These are phyloP conservation scores for Drosophila ogumai DNA, from an alignment of 1,140 invertebrate species.

Conservation along the genomic window DNA sequence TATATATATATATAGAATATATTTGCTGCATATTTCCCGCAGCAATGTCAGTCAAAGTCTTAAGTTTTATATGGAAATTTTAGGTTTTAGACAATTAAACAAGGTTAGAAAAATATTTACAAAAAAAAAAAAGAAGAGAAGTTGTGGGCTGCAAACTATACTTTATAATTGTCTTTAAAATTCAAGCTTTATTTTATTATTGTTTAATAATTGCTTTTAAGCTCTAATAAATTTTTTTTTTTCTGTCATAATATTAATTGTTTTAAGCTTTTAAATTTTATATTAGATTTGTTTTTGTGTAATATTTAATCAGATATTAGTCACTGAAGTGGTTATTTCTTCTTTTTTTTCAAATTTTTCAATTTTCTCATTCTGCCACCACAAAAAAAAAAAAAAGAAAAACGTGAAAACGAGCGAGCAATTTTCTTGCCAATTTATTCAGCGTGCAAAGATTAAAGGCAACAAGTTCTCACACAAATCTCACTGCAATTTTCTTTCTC, in stretches of 20 bases:
- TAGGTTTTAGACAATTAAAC: conserved; percentile 15
- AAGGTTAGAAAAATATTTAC: neutral
- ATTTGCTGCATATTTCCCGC: neutral
- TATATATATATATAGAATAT: neutral
- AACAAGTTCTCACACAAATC: conserved; percentile 37
- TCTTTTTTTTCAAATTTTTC: conserved; percentile 5
- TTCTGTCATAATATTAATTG: too few species aligned
- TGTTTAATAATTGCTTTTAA: too few species aligned
- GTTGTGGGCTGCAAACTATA: neutral
- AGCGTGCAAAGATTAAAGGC: conserved; percentile 54
- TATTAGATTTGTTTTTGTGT: neutral
- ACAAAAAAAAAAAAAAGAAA: neutral
- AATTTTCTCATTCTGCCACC: neutral
- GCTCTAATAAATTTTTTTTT: too few species aligned
- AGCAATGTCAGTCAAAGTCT: neutral
- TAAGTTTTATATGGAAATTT: neutral
- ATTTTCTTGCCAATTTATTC: conserved; percentile 43
- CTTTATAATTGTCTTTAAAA: neutral
- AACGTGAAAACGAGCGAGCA: neutral
- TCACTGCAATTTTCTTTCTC: conserved; percentile 3
- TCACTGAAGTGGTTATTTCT: conserved; percentile 34
- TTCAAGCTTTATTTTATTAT: too few species aligned
- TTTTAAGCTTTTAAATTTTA: neutral
- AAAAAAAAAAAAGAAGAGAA: neutral
- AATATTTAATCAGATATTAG: conserved; percentile 43